Percentiles rank a stretch among this genome's conserved stretches.
These are phyloP conservation scores for Cephus rjabovi DNA, from an alignment of 2,888 invertebrate genomes.

Conservation along the genomic window DNA sequence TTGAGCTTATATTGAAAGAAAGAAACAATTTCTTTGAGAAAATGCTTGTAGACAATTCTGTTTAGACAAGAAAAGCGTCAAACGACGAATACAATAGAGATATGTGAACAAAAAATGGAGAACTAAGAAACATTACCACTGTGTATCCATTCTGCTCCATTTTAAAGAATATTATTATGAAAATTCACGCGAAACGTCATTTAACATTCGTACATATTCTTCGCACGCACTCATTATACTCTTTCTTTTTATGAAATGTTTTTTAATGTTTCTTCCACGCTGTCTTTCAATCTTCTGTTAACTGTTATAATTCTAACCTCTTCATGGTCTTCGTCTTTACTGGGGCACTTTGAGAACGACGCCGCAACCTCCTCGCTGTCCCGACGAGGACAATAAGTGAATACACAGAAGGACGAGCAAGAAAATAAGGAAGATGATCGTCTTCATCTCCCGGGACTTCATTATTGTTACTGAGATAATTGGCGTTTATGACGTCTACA, in stretches of 20 bases:
- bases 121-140: not conserved
- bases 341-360: constrained; percentile 30
- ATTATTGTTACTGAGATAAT: not conserved
- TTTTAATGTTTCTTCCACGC: constrained; percentile 29
- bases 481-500: not conserved
- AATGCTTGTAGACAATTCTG: not conserved
- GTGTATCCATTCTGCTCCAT: not conserved
- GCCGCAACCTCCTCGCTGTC: not conserved
- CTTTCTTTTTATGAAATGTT: constrained; percentile 9
- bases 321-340: constrained; percentile 5
- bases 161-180: not conserved
- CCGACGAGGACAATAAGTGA: not conserved
- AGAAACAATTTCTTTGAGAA: not conserved
- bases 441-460: not conserved
- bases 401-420: not conserved
- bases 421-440: not conserved
- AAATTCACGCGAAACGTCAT: constrained; percentile 21
- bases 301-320: constrained; percentile 5
- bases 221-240: constrained; percentile 5
- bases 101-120: not conserved
- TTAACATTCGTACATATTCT: constrained; percentile 20
- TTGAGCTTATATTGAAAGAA: not conserved
- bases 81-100: not conserved
- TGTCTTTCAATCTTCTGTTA: constrained; percentile 7
- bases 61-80: not conserved